Conservation (phyloP, 2,888 invertebrate genomes). For the Synergus gifuensis region DNA sequence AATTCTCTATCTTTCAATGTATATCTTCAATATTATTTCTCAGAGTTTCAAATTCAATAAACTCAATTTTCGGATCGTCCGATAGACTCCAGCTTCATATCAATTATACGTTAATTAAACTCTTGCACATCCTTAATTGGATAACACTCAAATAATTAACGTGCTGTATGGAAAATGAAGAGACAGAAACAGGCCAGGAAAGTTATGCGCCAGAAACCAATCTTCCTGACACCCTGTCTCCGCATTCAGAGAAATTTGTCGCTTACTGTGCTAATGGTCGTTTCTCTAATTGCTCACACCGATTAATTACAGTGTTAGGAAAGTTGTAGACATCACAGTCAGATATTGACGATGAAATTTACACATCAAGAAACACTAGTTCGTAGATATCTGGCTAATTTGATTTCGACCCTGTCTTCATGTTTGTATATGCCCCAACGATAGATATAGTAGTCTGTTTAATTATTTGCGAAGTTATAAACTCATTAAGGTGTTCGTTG, state of each 20-base stretch:
- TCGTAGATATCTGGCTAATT: neutral
- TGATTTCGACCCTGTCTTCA: neutral
- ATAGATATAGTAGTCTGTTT: neutral
- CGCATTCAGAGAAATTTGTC: neutral
- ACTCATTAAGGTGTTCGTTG: neutral
- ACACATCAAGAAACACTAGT: neutral
- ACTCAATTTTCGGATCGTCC: neutral
- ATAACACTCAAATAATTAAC: neutral
- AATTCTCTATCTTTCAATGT: no score
- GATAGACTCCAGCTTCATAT: neutral
- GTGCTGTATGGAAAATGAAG: neutral
- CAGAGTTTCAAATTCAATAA: neutral
- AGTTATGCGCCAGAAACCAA: constrained; percentile 6
- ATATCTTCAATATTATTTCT: no score
- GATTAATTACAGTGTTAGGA: constrained; percentile 7
- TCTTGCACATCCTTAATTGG: neutral
- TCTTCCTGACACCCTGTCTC: constrained; percentile 3
- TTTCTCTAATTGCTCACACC: neutral
- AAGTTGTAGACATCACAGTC: constrained; percentile 1
- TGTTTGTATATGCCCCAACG: neutral
- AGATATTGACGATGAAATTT: neutral
- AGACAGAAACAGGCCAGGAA: neutral
- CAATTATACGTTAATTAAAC: neutral
- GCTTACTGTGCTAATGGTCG: constrained; percentile 4
- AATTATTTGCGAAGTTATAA: neutral